Evolutionary conservation across 2,113 vertebrate species (phyloP), one percentile per base, ranked within the genome.

Genomic region (Seriola rivoliana): DNA sequence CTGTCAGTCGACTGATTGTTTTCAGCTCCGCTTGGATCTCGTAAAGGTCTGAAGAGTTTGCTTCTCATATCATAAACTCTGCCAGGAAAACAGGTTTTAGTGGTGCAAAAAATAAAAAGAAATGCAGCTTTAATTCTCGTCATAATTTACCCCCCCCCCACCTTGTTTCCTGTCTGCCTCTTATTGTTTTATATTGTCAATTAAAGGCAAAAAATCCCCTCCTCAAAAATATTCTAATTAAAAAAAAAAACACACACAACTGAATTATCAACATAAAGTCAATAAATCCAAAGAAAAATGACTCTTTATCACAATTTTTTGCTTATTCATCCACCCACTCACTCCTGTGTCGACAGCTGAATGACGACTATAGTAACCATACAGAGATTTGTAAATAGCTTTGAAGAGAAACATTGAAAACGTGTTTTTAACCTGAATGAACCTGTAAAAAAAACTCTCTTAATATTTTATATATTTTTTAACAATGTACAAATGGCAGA

Each of bases 391-490:
- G 92, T 95, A 94, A 90, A 94, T 93, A 91, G 84, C 79, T 90
- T 85, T 79, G 74, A 80, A 87, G 76, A 80, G 86, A 79, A 74
- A 58, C 17, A 29, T 65, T 69, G 71, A 75, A 85, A 60, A 78
- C 54, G 84, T 85, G 84, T 91, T 94, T 93, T 93, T 90, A 93
- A 92, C 84, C 73, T 58, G 75, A 93, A 92, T 70, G 88, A 88
- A 85, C 75, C 77, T 93, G 92, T 94, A 92, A 34, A 91, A 87
- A 86, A 32, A 62, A 50, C 83, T 88, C 67, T 92, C 84, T 89
- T 79, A 78, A 88, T 85, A 71, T 91, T 95, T 95, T 94, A 79
- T 93, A 93, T 92, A 81, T 90, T 91, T 91, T 92, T 85, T 83
- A 88, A 91, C 59, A 5, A 84, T 90, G 91, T 89, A 84, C 70